Evolutionary conservation across 2,797 vertebrate genomes (phyloP), one percentile per base, ranked within the genome.

Genomic region (Leuciscus waleckii): DNA sequence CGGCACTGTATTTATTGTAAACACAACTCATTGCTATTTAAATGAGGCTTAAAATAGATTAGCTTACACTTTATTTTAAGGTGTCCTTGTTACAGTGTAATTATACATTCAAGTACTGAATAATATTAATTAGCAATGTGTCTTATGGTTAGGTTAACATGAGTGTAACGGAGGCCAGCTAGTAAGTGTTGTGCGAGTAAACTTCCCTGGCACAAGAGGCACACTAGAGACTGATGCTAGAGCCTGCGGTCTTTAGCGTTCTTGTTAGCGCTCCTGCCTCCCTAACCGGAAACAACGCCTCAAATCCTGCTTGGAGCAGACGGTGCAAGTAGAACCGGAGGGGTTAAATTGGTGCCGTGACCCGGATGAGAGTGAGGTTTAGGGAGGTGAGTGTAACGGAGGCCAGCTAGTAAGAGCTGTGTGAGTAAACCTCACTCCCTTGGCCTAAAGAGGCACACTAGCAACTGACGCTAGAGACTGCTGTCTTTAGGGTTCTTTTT

Each of bases 201-300:
- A 54, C 51, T 54, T 7, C 2, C 19, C 6, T 17, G 49, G 2
- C 17, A 11, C 9, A 43, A 43, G 41, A 43, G 41, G 41, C 9
- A 43, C 10, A 43, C 10, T 43, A 43, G 9, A 9, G 23, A 58
- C 9, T n/a, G 23, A n/a, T 4, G 3, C 8, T 9, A 4, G 21
- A 23, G 21, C 7, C 21, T 23, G 19, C 2, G 3, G 19, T 23
- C 7, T 56, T 51, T 23, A 56, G 1, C 2, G 2, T 56, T 7
- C 19, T 8, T 8, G 3, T 23, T 56, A 56, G 3, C 1, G 21
- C 7, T 21, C 7, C 21, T 23, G 7, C 10, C n/a, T 61, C 10
- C n/a, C 4, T 13, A 5, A 0, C n/a, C 1, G 0, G n/a, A 61
- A 26, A 61, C 11, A 1, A 0, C 11, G 5, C 1, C 14, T 61